Conservation (phyloP, 1,140 invertebrate species). For the Halesus radiatus region DNA sequence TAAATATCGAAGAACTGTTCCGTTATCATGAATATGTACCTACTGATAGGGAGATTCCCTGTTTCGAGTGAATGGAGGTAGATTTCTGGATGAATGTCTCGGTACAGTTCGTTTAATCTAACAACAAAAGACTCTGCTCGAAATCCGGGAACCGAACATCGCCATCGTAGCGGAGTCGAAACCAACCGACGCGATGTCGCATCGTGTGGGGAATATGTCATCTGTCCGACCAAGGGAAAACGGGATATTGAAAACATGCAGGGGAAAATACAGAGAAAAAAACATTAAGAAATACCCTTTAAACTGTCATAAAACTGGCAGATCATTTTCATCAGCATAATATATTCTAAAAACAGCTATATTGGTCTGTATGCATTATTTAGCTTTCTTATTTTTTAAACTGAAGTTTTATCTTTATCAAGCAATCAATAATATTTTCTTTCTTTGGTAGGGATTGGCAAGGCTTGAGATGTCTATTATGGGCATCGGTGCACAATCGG, state of each 20-base stretch:
- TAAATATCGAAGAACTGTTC: neutral
- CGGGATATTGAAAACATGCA: neutral
- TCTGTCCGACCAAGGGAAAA: neutral
- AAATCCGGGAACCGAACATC: neutral
- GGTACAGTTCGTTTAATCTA: slow-evolving; percentile 34
- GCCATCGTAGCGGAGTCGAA: neutral
- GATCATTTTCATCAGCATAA: too few species aligned
- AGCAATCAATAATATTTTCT: too few species aligned
- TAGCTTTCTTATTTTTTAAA: too few species aligned
- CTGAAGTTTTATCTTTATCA: too few species aligned
- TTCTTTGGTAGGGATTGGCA: too few species aligned
- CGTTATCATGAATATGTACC: neutral
- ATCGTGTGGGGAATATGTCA: neutral
- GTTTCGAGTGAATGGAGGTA: neutral
- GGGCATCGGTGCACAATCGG: too few species aligned
- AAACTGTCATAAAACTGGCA: too few species aligned
- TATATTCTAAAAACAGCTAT: too few species aligned
- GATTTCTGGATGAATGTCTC: slow-evolving; percentile 15
- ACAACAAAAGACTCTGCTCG: slow-evolving; percentile 14
- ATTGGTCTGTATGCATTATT: too few species aligned
- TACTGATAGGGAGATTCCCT: neutral
- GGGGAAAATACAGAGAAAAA: neutral
- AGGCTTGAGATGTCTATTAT: too few species aligned
- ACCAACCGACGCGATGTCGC: neutral
- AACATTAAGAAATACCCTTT: neutral